Evolutionary conservation across 2,888 invertebrate species (phyloP), one percentile per base, ranked within the genome.

Genomic region (Biston betularia): DNA sequence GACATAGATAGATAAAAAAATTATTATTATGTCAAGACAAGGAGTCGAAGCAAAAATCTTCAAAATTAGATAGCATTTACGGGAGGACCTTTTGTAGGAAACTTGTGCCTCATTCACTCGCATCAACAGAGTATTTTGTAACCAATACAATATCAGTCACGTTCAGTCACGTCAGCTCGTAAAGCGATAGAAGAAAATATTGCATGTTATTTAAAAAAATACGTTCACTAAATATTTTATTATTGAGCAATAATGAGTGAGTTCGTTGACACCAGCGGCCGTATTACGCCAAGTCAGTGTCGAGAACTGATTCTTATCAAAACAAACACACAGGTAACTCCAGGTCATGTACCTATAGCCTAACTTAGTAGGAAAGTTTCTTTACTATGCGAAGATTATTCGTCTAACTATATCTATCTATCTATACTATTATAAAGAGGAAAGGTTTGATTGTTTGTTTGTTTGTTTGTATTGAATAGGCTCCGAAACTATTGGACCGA

Each of bases 291-390:
- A 48, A 48, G 48, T 48, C 58, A 33, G 46, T 46, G 63, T 46
- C 57, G 46, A 48, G 57, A 33, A 24, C 42, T 42, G 54, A 35
- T 55, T 54, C 38, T 61, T 56, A 56, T 56, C 61, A 62, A 62
- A 53, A 62, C 35, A 46, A 57, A 57, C 50, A 55, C 46, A 54
- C 46, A 50, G 38, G 54, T 49, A 67, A 38, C 62, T 63, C 33
- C 55, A 58, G 59, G 67, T 67, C 63, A 56, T 56, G 57, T 40
- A 60, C 44, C 49, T 56, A 48, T 53, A 56, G 61, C 40, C 63
- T 57, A 58, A 65, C 71, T 24, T 34, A 8, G 0, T 12, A 35
- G 35, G 14, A 52, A 24, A 1, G 24, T 24, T 24, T 24, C 24
- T 24, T 24, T 24, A 24, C 24, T 24, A 24, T 3, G 24, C 24